Base-by-base conservation (phyloP, 2,113 vertebrate species). In the Rhagologus leucostigma region DNA sequence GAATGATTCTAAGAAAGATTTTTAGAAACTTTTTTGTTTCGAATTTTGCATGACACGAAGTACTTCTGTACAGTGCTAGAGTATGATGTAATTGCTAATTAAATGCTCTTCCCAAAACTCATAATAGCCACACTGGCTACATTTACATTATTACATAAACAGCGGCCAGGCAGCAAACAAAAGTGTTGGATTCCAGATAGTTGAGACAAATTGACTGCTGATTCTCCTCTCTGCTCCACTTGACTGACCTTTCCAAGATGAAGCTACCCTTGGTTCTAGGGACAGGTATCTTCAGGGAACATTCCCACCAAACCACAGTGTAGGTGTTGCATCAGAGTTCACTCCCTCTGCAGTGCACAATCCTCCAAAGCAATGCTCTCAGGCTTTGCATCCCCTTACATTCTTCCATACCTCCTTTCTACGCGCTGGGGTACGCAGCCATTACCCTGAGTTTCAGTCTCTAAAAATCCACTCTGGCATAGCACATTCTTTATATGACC, bases 351-450 rank as follows among this genome's bases (percentile, higher is more conserved):
- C 49, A 47, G 12, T 16, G 59, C 2, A 2, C 18, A 47, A 13
- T 50, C 35, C 20, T 78, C 56, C n/a, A 78, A 37, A 3, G 0
- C 33, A 74, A 13, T 21, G 21, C 35, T 24, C 0, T 14, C 26
- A 39, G 23, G 6, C 14, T 78, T 84, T 84, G 53, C 32, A 56
- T 32, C 47, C 23, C 29, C 7, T 78, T 18, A 11, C 44, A 14
- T 8, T 24, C 17, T 73, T 47, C 37, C 13, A 19, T 23, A 32
- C 10, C 4, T 82, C 11, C 13, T 71, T 75, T 82, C n/a, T 64
- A 5, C 16, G 21, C 5, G 2, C 9, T 0, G 2, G n/a, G 23
- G 3, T 37, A 60, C 7, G 21, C 9, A 64, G n/a, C 15, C 33
- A 27, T 53, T 77, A 32, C 22, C 1, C 5, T 35, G 47, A 75